Base-by-base conservation (phyloP, 2,888 invertebrate species). In the Stenodera caucasica region DNA sequence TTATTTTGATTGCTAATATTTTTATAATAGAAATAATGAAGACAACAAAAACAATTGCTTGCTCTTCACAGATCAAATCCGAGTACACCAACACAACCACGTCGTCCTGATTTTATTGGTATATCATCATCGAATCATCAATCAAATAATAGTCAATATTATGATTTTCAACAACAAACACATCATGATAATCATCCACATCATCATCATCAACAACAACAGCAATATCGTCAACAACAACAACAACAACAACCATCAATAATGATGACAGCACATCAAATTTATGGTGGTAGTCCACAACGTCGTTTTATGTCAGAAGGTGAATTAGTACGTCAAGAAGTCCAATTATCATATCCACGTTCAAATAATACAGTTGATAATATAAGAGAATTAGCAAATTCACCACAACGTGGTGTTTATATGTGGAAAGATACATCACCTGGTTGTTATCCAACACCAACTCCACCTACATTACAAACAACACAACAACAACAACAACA, bases 81-180 rank as follows among this genome's bases (percentile, higher is more conserved):
- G 74, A 92, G 93, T 79, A 94, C 94, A 76, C 94, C 94, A 75
- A 94, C 94, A 75, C 92, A 92, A 85, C 90, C 92, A 72, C 87
- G 92, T 76, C 87, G 93, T 71, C 93, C 93, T 61, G 93, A 93
- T 83, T 94, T 93, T 83, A 92, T 93, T 79, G 88, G 91, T 73
- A 90, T 78, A 32, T 76, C 78, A 64, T 73, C 26, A 26, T 26
- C 80, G 62, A 81, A 81, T 63, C 81, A 81, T 63, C 75, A 74
- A 57, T 80, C 73, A 72, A 79, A 77, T 56, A 62, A 15, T 33
- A 70, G 68, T 61, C 77, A 72, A 60, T 79, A 79, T 71, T 80
- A 80, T 70, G 80, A 80, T 67, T 79, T 78, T 69, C 78, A 81
- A 65, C 79, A 80, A 64, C 84, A 45, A n/a, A n/a, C 45, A 45